Conservation (phyloP, 2,888 invertebrate species). For the Caradrina kadenii region DNA sequence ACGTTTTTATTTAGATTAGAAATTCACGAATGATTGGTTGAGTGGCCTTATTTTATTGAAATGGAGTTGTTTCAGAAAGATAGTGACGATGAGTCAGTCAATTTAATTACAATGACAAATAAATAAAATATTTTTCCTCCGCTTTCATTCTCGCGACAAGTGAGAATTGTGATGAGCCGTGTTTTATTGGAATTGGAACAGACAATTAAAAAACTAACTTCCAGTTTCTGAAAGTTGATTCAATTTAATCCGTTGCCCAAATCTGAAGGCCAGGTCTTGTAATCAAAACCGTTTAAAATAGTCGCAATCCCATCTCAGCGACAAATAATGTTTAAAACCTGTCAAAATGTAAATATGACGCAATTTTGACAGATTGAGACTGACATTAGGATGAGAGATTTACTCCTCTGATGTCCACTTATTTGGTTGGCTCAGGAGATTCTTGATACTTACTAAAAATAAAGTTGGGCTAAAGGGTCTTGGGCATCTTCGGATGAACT, state of each 20-base stretch:
- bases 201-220: not conserved
- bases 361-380: no score
- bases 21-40: constrained; percentile 17
- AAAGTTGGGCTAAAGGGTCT: no score
- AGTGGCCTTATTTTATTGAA: constrained; percentile 42
- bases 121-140: not conserved
- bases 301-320: no score
- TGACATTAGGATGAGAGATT: no score
- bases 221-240: not conserved
- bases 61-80: constrained; percentile 11
- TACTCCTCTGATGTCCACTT: no score
- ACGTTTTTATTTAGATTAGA: not conserved
- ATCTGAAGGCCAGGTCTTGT: no score
- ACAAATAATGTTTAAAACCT: no score
- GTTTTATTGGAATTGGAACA: not conserved
- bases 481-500: no score
- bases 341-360: no score
- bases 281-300: no score
- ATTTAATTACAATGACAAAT: not conserved
- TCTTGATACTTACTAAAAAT: no score
- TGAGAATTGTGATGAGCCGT: not conserved
- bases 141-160: not conserved
- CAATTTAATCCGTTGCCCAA: not conserved
- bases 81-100: constrained; percentile 20
- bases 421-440: no score